Base-by-base conservation (phyloP, 2,797 vertebrate genomes). In the Phoebastria nigripes region DNA sequence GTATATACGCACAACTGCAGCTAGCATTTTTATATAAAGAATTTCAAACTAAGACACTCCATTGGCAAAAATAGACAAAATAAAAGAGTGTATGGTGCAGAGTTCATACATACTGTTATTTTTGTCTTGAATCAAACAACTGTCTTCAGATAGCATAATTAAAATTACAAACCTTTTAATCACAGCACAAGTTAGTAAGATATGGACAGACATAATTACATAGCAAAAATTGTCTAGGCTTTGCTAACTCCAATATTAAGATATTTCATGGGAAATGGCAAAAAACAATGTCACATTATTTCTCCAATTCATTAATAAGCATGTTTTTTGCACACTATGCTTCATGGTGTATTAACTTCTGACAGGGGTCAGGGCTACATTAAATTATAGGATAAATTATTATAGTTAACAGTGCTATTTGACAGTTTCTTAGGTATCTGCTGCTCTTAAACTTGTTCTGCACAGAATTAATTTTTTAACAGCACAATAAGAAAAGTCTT, bases 261-360 rank as follows among this genome's bases (percentile, higher is more conserved):
- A 98, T 97, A 98, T 98, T 98, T 98, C 95, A 94, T 71, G 97
- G 95, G 95, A 98, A 98, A 98, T 98, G 98, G 98, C 96, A 98
- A 98, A 98, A 98, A 98, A 98, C 97, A 97, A 97, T 98, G 98
- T 98, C 98, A 98, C 85, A 95, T 98, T 98, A 98, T 98, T 98
- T 96, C 97, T 98, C 90, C 96, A 96, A 97, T 98, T 98, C 98
- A 98, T 98, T 98, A 98, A 98, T 98, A 98, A 98, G 97, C 97
- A 95, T 97, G 97, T 98, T 98, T 98, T 97, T 98, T 98, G 96
- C 97, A 97, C 97, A 98, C 96, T 96, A 96, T 98, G 98, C 98
- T 98, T 98, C 98, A 98, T 98, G 98, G 98, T 98, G 96, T 97
- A 98, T 99, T 99, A 99, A 99, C 98, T 99, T 98, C 97, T 98